Percentiles rank a stretch among this genome's conserved stretches.
These are phyloP conservation scores for Neosilurus mollespiculum DNA, from an alignment of 2,797 vertebrate genomes.

Conservation along the genomic window DNA sequence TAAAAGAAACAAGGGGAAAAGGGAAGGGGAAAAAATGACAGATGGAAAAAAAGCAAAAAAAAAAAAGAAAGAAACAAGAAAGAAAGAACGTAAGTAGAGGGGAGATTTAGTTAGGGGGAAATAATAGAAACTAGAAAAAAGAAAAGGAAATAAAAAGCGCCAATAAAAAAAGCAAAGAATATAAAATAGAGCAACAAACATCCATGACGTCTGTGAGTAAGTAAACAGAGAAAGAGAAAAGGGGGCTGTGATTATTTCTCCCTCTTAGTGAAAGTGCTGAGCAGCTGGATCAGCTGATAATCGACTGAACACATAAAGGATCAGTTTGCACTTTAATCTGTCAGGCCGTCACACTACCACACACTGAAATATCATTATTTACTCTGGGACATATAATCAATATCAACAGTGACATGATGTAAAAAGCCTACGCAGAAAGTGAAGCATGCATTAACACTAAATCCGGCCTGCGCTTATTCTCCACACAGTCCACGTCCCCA, in stretches of 20 bases:
- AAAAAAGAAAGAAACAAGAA: background rate
- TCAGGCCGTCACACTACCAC: background rate
- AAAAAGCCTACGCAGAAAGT: constrained; percentile 10
- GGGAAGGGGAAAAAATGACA: no score
- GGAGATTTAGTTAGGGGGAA: background rate
- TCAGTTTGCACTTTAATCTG: background rate
- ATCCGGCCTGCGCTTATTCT: background rate
- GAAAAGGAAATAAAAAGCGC: background rate
- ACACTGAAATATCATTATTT: constrained; percentile 1
- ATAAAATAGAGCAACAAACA: background rate
- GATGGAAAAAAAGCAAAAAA: background rate
- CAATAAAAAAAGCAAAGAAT: background rate
- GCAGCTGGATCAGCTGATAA: background rate
- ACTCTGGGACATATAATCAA: background rate
- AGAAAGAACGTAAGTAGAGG: background rate
- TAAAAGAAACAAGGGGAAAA: no score
- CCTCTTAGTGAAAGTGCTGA: background rate
- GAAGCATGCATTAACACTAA: background rate
- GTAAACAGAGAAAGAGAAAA: background rate
- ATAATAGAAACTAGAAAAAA: background rate
- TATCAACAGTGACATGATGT: constrained; percentile 28
- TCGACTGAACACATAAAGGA: background rate
- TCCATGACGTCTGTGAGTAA: background rate
- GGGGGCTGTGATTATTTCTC: background rate
- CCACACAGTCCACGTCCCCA: background rate